Conservation (phyloP, 2,888 invertebrate species). For the Saturnia japonica region DNA sequence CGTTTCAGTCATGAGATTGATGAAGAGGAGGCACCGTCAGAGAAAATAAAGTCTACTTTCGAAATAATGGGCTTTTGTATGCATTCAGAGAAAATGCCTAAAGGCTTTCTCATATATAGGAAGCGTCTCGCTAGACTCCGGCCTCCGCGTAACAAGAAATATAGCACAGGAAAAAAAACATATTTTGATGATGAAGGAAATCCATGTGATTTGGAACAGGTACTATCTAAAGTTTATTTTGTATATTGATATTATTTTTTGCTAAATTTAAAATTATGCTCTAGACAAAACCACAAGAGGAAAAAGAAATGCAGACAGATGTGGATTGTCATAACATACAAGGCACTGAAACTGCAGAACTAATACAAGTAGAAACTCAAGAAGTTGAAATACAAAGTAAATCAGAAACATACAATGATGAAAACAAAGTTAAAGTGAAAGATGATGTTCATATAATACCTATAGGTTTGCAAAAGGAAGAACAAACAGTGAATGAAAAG, state of each 20-base stretch:
- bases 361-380: slow-evolving; percentile 20
- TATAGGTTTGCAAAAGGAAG: slow-evolving; percentile 7
- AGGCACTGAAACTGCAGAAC: slow-evolving; percentile 19
- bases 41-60: slow-evolving; percentile 84
- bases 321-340: slow-evolving; percentile 41
- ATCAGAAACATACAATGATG: not conserved
- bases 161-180: slow-evolving; percentile 75
- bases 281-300: slow-evolving; percentile 44
- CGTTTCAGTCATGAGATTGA: slow-evolving; percentile 80
- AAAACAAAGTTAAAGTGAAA: not conserved
- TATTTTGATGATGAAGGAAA: slow-evolving; percentile 87
- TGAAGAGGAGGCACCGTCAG: slow-evolving; percentile 72
- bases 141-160: slow-evolving; percentile 65
- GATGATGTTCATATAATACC: not conserved
- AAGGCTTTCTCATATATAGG: slow-evolving; percentile 84
- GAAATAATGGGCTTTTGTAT: slow-evolving; percentile 83
- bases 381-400: not conserved
- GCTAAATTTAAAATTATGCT: not conserved
- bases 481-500: not conserved
- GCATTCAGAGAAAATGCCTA: slow-evolving; percentile 56
- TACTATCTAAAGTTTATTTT: slow-evolving; percentile 27
- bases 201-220: slow-evolving; percentile 63
- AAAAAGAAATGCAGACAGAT: slow-evolving; percentile 63
- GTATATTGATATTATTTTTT: not conserved
- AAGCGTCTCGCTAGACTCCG: slow-evolving; percentile 83